Conservation (phyloP, 2,888 invertebrate genomes). For the Himalopsyche tibetana region DNA sequence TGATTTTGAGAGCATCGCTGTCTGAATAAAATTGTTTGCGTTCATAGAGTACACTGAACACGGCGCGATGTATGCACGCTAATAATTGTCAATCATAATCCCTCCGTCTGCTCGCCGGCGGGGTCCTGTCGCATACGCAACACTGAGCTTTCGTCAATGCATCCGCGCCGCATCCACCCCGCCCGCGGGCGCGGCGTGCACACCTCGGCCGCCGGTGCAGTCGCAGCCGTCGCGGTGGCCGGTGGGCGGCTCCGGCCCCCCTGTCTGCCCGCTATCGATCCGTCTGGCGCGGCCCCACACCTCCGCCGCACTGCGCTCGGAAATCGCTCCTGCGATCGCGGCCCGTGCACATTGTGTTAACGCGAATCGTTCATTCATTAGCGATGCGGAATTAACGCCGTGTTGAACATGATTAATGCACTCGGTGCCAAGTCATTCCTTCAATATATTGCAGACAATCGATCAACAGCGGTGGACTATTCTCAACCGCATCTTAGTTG, state of each 20-base stretch:
- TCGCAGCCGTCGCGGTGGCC: conserved; percentile 45
- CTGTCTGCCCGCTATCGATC: conserved; percentile 62
- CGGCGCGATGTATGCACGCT: conserved; percentile 4
- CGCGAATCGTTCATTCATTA: background rate
- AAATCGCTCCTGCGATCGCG: background rate
- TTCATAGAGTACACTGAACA: conserved; percentile 12
- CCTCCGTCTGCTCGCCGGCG: conserved; percentile 22
- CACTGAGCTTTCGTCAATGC: background rate
- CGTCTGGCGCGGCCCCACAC: conserved; percentile 56
- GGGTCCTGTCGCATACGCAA: background rate
- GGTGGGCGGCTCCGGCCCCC: conserved; percentile 50
- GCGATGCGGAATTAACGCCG: too few relatives aligned
- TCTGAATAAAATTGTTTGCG: too few relatives aligned
- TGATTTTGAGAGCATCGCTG: too few relatives aligned
- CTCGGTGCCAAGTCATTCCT: too few relatives aligned
- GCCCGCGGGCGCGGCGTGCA: conserved; percentile 7
- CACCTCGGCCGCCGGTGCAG: conserved; percentile 15
- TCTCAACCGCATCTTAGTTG: too few relatives aligned
- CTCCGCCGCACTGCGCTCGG: conserved; percentile 44
- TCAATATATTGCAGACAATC: too few relatives aligned
- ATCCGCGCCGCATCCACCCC: background rate
- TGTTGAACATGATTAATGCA: too few relatives aligned
- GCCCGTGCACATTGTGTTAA: conserved; percentile 19
- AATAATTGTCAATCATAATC: conserved; percentile 44
- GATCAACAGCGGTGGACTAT: too few relatives aligned